Base-by-base conservation (phyloP, 2,797 vertebrate species). In the Epinephelus coioides region DNA sequence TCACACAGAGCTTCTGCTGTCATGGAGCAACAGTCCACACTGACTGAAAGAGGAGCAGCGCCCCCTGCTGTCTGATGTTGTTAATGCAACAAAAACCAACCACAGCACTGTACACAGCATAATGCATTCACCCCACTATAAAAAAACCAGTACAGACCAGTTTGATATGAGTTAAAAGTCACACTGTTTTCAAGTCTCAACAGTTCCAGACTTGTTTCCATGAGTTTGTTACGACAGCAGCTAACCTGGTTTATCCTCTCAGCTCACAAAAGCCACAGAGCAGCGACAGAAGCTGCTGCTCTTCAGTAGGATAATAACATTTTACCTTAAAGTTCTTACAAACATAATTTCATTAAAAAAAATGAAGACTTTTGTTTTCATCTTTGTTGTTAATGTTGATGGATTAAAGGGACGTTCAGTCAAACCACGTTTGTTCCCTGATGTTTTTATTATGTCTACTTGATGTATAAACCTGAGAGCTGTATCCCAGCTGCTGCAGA, bases 391-490 rank as follows among this genome's bases (percentile, higher is more conserved):
- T 5, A 3, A 23, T 13, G 51, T 53, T 12, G 49, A 18, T 23
- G 10, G 21, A 57, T 69, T 27, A 70, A 81, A 70, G 54, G 3
- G 44, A 59, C 19, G 21, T 15, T 79, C 4, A 63, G 70, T n/a
- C 1, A 18, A 19, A 55, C 2, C 18, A 4, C 3, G 17, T 34
- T 10, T 17, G 34, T 46, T 6, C 44, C n/a, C 54, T 27, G 18
- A 21, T 46, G 14, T 25, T 47, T 43, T 43, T 3, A 43, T 12
- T 11, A 10, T 12, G 34, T 34, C 34, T 8, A 2, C 34, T 34
- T 34, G 27, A 34, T 34, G 34, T 34, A 34, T 6, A 34, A 34
- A 34, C 34, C 34, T 34, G 34, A 34, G 34, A 8, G 34, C 34
- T 34, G 34, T 8, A 5, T 34, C 34, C 34, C 34, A 34, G 34